phyloP scores from a whole-genome alignment of 2,113 vertebrate genomes.

The Cyanoliseus patagonus region DNA sequence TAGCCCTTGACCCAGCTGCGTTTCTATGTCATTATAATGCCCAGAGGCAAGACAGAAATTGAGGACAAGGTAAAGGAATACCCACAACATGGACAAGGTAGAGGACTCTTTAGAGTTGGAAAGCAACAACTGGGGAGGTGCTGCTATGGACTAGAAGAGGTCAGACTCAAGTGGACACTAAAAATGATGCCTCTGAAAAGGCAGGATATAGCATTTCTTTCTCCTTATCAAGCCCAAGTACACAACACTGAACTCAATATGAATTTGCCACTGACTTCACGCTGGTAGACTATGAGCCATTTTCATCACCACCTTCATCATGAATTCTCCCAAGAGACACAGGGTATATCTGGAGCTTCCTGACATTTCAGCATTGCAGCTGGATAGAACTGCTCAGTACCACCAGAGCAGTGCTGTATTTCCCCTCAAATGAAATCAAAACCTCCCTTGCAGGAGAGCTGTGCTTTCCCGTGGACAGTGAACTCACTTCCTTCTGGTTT shows the following conservation, averaged over 20 bases:
- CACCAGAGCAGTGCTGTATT: background rate
- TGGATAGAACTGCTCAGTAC: background rate
- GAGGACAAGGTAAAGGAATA: background rate
- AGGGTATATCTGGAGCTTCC: background rate
- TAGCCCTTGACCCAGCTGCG: background rate
- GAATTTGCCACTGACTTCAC: background rate
- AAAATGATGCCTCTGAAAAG: background rate
- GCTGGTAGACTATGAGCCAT: background rate
- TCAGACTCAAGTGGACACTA: background rate
- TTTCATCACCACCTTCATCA: background rate
- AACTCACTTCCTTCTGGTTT: slow-evolving; percentile 66
- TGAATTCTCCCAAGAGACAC: background rate
- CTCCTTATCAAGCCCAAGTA: background rate
- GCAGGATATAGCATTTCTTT: background rate
- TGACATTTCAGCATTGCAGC: background rate
- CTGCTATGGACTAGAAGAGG: background rate
- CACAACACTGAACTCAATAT: background rate
- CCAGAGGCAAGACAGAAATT: background rate
- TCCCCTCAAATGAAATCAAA: background rate
- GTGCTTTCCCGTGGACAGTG: slow-evolving; percentile 22
- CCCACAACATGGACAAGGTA: background rate
- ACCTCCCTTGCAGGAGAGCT: background rate
- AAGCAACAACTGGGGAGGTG: background rate
- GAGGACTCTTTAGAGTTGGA: background rate
- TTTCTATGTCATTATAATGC: background rate